Evolutionary conservation across 1,140 invertebrate genomes (phyloP).

Genomic region (Bombus terrestris): DNA sequence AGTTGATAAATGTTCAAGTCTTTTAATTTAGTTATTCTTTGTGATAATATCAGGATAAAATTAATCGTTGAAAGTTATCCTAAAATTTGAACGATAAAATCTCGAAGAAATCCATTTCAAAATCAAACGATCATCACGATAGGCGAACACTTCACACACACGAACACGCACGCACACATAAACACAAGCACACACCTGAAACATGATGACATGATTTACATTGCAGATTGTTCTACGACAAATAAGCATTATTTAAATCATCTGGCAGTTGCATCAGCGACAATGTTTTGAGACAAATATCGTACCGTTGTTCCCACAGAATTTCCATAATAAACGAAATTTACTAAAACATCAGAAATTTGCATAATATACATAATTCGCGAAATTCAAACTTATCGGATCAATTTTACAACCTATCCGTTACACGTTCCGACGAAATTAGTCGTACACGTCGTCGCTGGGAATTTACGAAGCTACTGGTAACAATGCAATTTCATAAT

Average conservation of each 20-base stretch:
- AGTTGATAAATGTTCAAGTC: not conserved
- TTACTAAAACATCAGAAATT: not conserved
- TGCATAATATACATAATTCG: not conserved
- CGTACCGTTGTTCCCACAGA: not conserved
- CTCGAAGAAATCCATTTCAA: slow-evolving; percentile 39
- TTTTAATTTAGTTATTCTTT: not conserved
- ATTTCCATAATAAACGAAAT: not conserved
- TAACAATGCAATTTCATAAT: not conserved
- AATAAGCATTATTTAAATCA: slow-evolving; percentile 27
- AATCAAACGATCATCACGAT: not conserved
- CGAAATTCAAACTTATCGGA: not conserved
- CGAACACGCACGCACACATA: no score
- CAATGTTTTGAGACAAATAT: not conserved
- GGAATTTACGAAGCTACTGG: not conserved
- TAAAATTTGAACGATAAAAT: not conserved
- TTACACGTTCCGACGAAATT: not conserved
- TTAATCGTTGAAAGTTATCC: not conserved
- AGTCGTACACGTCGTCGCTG: not conserved
- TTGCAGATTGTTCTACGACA: not conserved
- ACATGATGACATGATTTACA: not conserved
- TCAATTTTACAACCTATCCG: not conserved
- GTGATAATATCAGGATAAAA: not conserved
- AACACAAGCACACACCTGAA: no score
- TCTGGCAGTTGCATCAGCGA: not conserved
- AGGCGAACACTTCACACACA: slow-evolving; percentile 8